Percentiles rank a stretch among this genome's conserved stretches.
Conservation (phyloP, 2,888 invertebrate genomes). For the Chironomus riparius region DNA sequence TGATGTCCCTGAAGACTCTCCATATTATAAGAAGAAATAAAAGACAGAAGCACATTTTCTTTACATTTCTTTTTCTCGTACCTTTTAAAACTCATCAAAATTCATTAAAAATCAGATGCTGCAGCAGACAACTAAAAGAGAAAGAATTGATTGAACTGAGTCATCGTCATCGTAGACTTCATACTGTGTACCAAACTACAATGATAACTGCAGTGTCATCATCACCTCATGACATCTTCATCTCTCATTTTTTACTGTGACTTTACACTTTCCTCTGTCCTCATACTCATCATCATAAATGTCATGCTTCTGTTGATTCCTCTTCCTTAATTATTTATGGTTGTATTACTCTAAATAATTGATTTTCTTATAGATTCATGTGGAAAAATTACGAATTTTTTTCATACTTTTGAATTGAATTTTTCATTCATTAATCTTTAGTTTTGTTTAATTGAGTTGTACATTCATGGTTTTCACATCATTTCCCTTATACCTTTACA, state of each 20-base stretch:
- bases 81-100: neutral
- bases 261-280: neutral
- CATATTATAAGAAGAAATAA: conserved; percentile 15
- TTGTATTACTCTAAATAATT: neutral
- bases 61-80: neutral
- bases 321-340: neutral
- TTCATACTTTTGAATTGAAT: too few relatives aligned
- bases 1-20: conserved; percentile 11
- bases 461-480: neutral
- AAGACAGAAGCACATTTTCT: neutral
- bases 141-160: neutral
- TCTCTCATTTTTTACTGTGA: neutral
- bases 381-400: neutral
- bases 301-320: neutral
- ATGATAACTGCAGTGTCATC: neutral
- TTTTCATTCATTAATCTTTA: too few relatives aligned
- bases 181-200: neutral
- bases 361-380: neutral
- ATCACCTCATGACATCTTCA: conserved; percentile 2
- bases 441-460: too few relatives aligned
- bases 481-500: neutral
- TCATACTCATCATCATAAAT: neutral
- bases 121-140: neutral
- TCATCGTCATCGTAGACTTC: neutral
- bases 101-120: neutral